Evolutionary conservation across 1,140 invertebrate species (phyloP).

Genomic region (Oncopodura yosiiana): DNA sequence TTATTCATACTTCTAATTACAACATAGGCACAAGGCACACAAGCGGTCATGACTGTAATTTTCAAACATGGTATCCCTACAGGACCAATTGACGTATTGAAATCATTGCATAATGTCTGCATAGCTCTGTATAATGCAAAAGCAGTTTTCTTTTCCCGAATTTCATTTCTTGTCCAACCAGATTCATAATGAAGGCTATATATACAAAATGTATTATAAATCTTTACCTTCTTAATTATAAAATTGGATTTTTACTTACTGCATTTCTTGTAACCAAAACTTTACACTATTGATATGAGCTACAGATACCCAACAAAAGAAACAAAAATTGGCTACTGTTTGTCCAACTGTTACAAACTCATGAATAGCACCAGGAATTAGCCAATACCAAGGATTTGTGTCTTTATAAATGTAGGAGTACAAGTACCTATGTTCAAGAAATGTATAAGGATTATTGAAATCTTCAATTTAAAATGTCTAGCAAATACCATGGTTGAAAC

Average conservation of each 20-base stretch:
- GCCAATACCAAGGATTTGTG: conserved; percentile 1
- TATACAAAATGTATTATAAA: neutral
- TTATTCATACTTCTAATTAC: no score
- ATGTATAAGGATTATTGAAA: neutral
- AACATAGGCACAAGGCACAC: no score
- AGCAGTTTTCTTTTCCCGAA: neutral
- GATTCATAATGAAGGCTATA: conserved; percentile 5
- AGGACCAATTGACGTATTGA: conserved; percentile 7
- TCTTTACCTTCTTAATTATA: neutral
- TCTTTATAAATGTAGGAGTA: conserved; percentile 6
- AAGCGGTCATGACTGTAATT: neutral
- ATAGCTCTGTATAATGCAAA: conserved; percentile 2
- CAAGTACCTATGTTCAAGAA: no score
- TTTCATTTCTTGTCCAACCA: neutral
- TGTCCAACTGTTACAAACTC: conserved; percentile 8
- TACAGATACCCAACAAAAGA: conserved; percentile 4
- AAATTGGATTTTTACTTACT: neutral
- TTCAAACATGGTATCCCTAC: conserved; percentile 13
- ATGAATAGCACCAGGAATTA: conserved; percentile 10
- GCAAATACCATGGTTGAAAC: conserved; percentile 10
- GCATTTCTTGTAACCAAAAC: conserved; percentile 16
- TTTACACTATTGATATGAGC: conserved; percentile 11
- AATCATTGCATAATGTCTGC: neutral
- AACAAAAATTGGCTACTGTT: neutral
- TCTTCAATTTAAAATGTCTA: neutral